Conservation (phyloP, 2,888 invertebrate genomes). For the Pelosia muscerda region DNA sequence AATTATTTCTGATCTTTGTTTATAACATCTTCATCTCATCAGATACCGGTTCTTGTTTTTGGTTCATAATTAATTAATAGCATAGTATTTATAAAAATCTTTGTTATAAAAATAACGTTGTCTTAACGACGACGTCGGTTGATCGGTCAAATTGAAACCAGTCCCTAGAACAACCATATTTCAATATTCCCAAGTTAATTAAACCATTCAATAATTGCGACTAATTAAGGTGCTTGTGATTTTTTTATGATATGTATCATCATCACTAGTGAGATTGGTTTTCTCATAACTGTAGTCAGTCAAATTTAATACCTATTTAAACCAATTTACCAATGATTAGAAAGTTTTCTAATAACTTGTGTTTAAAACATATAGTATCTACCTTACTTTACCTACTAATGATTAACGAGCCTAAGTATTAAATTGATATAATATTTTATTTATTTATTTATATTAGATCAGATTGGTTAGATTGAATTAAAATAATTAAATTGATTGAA, state of each 20-base stretch:
- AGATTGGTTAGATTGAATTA: constrained; percentile 9
- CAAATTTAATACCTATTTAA: constrained; percentile 1
- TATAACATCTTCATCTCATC: too few species aligned
- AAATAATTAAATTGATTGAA: background rate
- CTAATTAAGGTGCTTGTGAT: constrained; percentile 8
- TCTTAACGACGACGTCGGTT: background rate
- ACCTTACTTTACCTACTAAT: background rate
- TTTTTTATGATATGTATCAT: constrained; percentile 9
- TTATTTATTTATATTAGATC: too few species aligned
- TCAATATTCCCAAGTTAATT: background rate
- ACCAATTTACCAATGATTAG: constrained; percentile 7
- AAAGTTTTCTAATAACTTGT: background rate
- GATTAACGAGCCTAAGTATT: background rate
- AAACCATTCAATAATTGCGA: constrained; percentile 8
- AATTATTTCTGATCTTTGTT: too few species aligned
- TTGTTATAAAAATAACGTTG: background rate
- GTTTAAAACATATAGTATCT: background rate
- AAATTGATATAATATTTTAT: too few species aligned
- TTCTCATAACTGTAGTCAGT: constrained; percentile 6
- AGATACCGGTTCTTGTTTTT: too few species aligned
- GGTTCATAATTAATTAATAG: background rate
- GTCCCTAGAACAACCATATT: background rate
- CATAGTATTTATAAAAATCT: background rate
- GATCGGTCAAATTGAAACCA: background rate
- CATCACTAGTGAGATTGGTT: background rate